These are phyloP conservation scores for Siphonodentalium dalli DNA, from an alignment of 2,888 invertebrate genomes.

Conservation along the genomic window DNA sequence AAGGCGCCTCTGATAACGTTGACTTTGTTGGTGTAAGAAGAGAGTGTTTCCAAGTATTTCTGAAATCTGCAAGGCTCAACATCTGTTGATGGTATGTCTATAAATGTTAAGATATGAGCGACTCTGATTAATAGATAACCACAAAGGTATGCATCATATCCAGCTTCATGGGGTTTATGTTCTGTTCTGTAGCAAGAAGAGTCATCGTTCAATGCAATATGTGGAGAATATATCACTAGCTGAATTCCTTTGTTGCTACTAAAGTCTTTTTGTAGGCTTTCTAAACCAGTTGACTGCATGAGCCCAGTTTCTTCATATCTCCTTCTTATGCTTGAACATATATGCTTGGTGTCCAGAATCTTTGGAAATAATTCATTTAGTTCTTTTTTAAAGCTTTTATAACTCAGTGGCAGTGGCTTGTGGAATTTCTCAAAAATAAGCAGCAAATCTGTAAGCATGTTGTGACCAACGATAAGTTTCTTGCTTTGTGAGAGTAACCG, in stretches of 20 bases:
- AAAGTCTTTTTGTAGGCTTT: too few species aligned
- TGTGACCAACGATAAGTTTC: constrained; percentile 81
- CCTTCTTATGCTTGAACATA: constrained; percentile 70
- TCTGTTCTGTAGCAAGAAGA: constrained; percentile 9
- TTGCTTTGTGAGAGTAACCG: constrained; percentile 70
- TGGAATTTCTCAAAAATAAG: constrained; percentile 78
- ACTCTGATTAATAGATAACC: constrained; percentile 51
- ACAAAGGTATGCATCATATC: constrained; percentile 59
- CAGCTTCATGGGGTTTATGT: constrained; percentile 52
- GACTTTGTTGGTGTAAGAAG: constrained; percentile 36
- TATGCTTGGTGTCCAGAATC: constrained; percentile 78
- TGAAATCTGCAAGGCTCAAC: constrained; percentile 43
- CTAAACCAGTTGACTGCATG: too few species aligned
- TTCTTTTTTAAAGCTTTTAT: constrained; percentile 73
- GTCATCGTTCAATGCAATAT: not conserved
- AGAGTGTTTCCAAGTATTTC: constrained; percentile 35
- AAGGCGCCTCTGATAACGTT: constrained; percentile 51
- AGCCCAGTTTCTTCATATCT: too few species aligned
- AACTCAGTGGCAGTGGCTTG: constrained; percentile 73
- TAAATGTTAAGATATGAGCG: constrained; percentile 48
- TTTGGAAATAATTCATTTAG: constrained; percentile 73
- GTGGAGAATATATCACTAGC: not conserved
- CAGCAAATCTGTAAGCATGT: constrained; percentile 75
- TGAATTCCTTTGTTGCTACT: not conserved
- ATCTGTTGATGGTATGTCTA: constrained; percentile 40